Evolutionary conservation across 1,140 invertebrate genomes (phyloP), one percentile per base, ranked within the genome.

Genomic region (Musca domestica): DNA sequence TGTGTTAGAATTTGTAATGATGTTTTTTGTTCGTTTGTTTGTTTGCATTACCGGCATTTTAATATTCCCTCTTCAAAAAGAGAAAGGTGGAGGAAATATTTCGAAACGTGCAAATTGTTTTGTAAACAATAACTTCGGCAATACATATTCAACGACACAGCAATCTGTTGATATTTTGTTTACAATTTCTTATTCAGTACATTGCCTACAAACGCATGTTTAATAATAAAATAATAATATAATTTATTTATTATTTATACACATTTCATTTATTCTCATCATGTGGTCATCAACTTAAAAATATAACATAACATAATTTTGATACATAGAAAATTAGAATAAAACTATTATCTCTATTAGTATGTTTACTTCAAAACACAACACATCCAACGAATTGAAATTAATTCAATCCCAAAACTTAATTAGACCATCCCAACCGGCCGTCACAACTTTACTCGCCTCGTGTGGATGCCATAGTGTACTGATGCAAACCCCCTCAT

Each of bases 381-480:
- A 41, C 34, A 41, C 2, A 2, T 41, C 34, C 34, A 10, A 5
- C 10, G 4, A 2, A 41, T 2, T 25, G 6, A 7, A 20, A 27
- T 1, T n/a, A 12, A 64, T 30, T 23, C 88, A 99, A 85, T 98
- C 97, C 97, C 98, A 99, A 78, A 96, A 96, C 83, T 99, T 99
- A 67, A 99, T 98, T 69, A 94, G 85, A 22, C 95, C 95, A 85
- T 99, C 98, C 97, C 98, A 99, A 30, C 98, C 97, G 64, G 95
- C 95, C 3, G 96, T 97, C 0, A 94, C 91, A 22, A 99, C 85
- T 83, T 96, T 94, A 69, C 95, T 98, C 1, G 96, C 94, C 83
- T 99, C 98, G 78, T 99, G 97, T 0, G 98, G 98, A 87, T 99
- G 97, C 98, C 98, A 99, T 22, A 99, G 83, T 0, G 91, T 89